A percentile compares a stretch with the other conserved stretches of the same genome.
Conservation (phyloP, 2,113 vertebrate species). For the Ailuropoda melanoleuca region DNA sequence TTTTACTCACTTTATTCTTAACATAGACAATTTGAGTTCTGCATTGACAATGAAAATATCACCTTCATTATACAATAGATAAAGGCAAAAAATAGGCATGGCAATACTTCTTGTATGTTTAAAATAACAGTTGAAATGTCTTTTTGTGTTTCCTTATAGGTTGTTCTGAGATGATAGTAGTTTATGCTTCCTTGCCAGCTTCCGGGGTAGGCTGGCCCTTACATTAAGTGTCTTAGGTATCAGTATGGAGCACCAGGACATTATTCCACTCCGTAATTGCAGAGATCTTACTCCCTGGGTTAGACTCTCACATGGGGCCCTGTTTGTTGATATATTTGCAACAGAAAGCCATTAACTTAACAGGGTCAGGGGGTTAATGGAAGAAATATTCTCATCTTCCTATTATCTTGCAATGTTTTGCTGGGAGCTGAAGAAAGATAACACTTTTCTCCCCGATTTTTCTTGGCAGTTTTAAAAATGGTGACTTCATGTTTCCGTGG, state of each 20-base stretch:
- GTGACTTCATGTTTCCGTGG: slow-evolving; percentile 76
- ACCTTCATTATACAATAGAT: not conserved
- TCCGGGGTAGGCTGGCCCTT: not conserved
- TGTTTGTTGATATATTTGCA: slow-evolving; percentile 78
- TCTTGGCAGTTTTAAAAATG: slow-evolving; percentile 81
- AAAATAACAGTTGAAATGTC: not conserved
- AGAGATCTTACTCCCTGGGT: slow-evolving; percentile 62
- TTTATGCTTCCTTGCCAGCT: not conserved
- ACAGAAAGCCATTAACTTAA: slow-evolving; percentile 82
- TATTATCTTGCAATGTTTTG: slow-evolving; percentile 78
- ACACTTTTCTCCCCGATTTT: slow-evolving; percentile 64
- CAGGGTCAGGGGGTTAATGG: slow-evolving; percentile 87
- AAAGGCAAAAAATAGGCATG: not conserved
- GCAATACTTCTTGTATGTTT: not conserved
- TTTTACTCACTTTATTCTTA: not conserved
- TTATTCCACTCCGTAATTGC: slow-evolving; percentile 54
- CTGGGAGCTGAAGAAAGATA: slow-evolving; percentile 74
- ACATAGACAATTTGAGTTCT: not conserved
- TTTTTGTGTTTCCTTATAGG: not conserved
- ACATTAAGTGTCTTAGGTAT: slow-evolving; percentile 54
- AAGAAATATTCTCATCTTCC: slow-evolving; percentile 77
- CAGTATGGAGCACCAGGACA: not conserved
- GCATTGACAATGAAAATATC: not conserved
- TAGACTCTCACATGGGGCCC: slow-evolving; percentile 67
- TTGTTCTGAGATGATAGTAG: not conserved